These are phyloP conservation scores for Trichogramma pretiosum DNA, from an alignment of 1,140 invertebrate species.

Conservation along the genomic window DNA sequence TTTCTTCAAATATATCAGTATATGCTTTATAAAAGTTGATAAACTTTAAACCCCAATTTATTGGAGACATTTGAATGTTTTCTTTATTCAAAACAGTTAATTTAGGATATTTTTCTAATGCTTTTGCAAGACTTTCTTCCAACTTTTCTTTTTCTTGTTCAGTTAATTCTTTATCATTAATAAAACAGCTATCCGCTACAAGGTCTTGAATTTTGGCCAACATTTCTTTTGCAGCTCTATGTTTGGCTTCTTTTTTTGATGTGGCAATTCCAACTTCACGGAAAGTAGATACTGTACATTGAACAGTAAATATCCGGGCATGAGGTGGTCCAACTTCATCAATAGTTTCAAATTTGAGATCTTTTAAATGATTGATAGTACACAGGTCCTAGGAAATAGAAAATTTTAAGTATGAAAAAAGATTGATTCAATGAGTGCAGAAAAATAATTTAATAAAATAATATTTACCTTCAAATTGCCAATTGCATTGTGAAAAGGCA, in stretches of 20 bases:
- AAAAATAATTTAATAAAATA: neutral
- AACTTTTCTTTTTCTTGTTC: too few relatives aligned
- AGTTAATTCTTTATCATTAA: too few relatives aligned
- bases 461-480: conserved; percentile 33
- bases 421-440: neutral
- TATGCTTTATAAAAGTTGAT: conserved; percentile 29
- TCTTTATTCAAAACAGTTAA: conserved; percentile 16
- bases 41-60: conserved; percentile 32
- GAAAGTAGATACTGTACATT: conserved; percentile 55
- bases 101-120: conserved; percentile 20
- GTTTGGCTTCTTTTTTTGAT: conserved; percentile 53
- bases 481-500: conserved; percentile 35
- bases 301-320: conserved; percentile 57
- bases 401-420: neutral
- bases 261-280: conserved; percentile 44
- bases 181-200: conserved; percentile 15
- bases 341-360: conserved; percentile 55
- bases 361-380: conserved; percentile 52
- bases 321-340: conserved; percentile 64
- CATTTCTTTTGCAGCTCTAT: conserved; percentile 48
- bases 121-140: too few relatives aligned
- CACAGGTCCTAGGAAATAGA: conserved; percentile 48
- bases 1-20: conserved; percentile 18
- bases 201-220: conserved; percentile 35
- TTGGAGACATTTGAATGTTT: conserved; percentile 23